phyloP scores from a whole-genome alignment of 2,797 vertebrate species.

The Cichlasoma orientale region DNA sequence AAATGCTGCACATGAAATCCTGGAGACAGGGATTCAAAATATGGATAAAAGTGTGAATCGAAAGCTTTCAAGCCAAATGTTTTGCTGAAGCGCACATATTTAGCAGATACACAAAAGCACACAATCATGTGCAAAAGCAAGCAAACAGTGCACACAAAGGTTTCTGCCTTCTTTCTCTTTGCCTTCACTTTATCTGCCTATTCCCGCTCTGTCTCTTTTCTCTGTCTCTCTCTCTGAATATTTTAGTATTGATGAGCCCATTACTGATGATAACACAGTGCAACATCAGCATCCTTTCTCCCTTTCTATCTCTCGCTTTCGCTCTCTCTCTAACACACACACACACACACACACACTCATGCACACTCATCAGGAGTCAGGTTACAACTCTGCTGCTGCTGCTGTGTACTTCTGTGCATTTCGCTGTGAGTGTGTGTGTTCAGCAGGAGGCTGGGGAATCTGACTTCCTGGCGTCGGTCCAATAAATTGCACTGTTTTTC shows the following conservation, averaged over 20 bases:
- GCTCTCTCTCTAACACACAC: neutral
- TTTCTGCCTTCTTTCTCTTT: constrained; percentile 24
- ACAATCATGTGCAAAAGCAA: constrained; percentile 17
- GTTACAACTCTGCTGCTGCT: constrained; percentile 65
- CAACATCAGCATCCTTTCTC: constrained; percentile 70
- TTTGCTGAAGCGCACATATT: constrained; percentile 11
- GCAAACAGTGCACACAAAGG: constrained; percentile 18
- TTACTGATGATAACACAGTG: constrained; percentile 77
- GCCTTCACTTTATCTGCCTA: constrained; percentile 20
- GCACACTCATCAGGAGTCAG: constrained; percentile 55
- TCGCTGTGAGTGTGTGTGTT: constrained; percentile 34
- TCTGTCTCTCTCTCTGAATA: constrained; percentile 63
- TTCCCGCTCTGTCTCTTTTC: constrained; percentile 3
- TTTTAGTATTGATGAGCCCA: constrained; percentile 80
- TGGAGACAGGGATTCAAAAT: constrained; percentile 1
- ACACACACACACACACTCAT: constrained; percentile 23
- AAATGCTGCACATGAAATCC: neutral
- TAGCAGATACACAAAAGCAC: constrained; percentile 2
- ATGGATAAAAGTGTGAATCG: constrained; percentile 8
- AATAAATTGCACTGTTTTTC: constrained; percentile 59
- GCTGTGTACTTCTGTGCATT: constrained; percentile 38
- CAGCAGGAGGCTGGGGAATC: constrained; percentile 37
- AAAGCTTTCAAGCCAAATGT: constrained; percentile 11
- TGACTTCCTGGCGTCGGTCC: constrained; percentile 61
- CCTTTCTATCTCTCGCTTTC: constrained; percentile 5